Conservation (phyloP, 1,140 invertebrate species). For the Wasmannia auropunctata region DNA sequence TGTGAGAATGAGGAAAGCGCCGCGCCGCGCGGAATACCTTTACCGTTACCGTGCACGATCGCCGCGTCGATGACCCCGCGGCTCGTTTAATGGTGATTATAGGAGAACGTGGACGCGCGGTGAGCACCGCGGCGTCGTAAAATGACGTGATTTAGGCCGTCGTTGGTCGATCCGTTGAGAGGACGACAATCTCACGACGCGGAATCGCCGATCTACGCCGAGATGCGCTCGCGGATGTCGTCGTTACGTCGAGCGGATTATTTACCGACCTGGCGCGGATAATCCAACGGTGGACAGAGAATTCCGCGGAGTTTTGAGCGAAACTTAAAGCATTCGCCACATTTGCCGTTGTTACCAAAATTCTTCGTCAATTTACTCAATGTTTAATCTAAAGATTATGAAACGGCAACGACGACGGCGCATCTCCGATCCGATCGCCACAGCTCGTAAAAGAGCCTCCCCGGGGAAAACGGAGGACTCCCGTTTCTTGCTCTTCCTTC, state of each 20-base stretch:
- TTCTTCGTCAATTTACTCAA: conserved; percentile 8
- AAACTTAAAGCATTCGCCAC: not conserved
- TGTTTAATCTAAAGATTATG: not conserved
- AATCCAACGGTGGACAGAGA: not conserved
- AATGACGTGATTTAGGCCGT: conserved; percentile 60
- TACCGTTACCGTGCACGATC: conserved; percentile 67
- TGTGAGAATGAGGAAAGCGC: conserved; percentile 60
- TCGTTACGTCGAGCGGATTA: conserved; percentile 11
- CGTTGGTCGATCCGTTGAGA: conserved; percentile 3
- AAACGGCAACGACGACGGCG: not conserved
- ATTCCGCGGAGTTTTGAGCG: not conserved
- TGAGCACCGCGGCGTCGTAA: conserved; percentile 28
- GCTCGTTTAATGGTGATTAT: conserved; percentile 56
- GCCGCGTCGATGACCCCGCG: conserved; percentile 69
- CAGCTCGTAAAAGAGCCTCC: conserved; percentile 30
- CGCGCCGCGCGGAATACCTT: conserved; percentile 34
- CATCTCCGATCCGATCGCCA: conserved; percentile 1
- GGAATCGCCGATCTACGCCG: conserved; percentile 42
- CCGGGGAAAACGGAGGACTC: conserved; percentile 1
- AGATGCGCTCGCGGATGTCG: conserved; percentile 1
- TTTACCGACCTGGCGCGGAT: conserved; percentile 36
- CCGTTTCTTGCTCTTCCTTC: not conserved
- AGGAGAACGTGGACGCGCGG: conserved; percentile 38
- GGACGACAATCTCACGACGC: conserved; percentile 11
- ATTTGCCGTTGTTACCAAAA: not conserved